Conservation (phyloP, 2,797 vertebrate genomes). For the Poeciliopsis infans region DNA sequence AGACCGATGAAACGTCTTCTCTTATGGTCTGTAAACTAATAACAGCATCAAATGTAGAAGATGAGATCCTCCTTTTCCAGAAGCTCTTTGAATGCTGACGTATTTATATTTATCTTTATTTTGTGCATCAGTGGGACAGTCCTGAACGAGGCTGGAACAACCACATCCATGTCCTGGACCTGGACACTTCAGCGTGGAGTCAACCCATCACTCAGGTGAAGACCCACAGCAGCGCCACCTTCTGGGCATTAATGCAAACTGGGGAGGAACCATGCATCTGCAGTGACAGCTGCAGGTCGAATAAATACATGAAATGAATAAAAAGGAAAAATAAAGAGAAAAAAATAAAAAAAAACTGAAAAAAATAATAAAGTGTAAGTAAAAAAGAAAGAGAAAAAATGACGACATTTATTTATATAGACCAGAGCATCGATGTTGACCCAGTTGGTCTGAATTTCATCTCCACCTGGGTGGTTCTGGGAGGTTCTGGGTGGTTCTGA, state of each 20-base stretch:
- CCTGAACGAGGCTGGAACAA: constrained; percentile 95
- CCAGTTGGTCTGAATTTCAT: no score
- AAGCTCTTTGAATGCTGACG: background rate
- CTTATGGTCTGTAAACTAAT: constrained; percentile 81
- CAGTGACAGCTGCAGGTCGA: no score
- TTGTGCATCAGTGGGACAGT: constrained; percentile 74
- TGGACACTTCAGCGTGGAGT: constrained; percentile 90
- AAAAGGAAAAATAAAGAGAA: no score
- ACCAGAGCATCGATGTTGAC: no score
- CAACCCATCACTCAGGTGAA: constrained; percentile 91
- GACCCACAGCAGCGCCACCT: background rate
- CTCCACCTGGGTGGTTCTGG: no score
- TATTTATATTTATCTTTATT: background rate
- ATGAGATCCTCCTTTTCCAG: background rate
- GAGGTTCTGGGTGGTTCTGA: no score
- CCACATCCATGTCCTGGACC: constrained; percentile 93
- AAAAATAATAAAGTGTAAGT: no score
- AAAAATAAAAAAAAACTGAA: no score
- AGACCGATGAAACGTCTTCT: constrained; percentile 93
- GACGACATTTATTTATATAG: no score
- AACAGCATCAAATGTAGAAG: background rate
- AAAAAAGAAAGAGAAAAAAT: no score
- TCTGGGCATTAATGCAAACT: background rate
- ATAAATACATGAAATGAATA: no score
- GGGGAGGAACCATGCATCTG: background rate